phyloP scores from a whole-genome alignment of 2,888 invertebrate species.

The Drosophila affinis region DNA sequence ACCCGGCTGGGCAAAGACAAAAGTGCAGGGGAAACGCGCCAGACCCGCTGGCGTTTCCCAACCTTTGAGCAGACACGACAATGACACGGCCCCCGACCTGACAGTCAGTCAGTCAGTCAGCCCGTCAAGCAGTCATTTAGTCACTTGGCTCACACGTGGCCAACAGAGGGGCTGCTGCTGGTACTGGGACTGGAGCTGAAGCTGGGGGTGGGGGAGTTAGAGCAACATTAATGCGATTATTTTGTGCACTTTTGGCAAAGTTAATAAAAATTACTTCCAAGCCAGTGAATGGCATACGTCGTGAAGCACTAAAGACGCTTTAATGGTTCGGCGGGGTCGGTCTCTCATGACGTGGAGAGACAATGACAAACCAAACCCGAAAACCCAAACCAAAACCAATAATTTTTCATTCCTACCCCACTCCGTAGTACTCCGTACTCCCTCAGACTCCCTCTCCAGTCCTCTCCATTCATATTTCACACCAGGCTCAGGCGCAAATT shows the following conservation, averaged over 20 bases:
- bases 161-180: constrained; percentile 11
- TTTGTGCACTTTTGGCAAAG: constrained; percentile 78
- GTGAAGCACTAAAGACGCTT: constrained; percentile 71
- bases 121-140: constrained; percentile 40
- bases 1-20: constrained; percentile 52
- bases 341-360: constrained; percentile 36
- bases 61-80: constrained; percentile 66
- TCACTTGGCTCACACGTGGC: constrained; percentile 65
- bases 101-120: constrained; percentile 38
- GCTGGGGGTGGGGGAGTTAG: constrained; percentile 8
- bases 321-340: constrained; percentile 52
- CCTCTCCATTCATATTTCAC: constrained; percentile 57
- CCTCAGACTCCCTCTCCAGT: background rate
- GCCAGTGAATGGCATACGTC: constrained; percentile 77
- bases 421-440: background rate
- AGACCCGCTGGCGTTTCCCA: constrained; percentile 62
- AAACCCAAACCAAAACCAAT: constrained; percentile 50
- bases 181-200: constrained; percentile 18
- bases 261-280: constrained; percentile 81
- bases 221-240: constrained; percentile 77
- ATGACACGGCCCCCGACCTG: constrained; percentile 62
- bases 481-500: constrained; percentile 74
- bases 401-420: constrained; percentile 52
- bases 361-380: constrained; percentile 59
- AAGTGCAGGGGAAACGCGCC: constrained; percentile 52